Percentiles rank a stretch among this genome's conserved stretches.
Evolutionary conservation across 2,797 vertebrate species (phyloP).

Genomic region (Protonibea diacanthus): DNA sequence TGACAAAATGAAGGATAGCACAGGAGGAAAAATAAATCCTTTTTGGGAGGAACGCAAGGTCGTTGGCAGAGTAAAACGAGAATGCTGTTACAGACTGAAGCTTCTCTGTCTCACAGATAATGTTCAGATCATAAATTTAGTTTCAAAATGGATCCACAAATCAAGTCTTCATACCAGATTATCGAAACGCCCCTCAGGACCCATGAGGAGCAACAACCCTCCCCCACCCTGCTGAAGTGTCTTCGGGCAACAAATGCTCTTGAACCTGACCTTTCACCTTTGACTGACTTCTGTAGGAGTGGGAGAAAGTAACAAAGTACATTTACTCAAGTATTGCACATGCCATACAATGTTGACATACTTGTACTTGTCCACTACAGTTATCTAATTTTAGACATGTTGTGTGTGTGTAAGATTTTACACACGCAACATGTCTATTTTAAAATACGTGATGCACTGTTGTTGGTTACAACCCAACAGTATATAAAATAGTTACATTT

Average conservation of each 20-base stretch:
- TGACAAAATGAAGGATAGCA: conserved; percentile 59
- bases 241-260: conserved; percentile 33
- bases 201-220: background rate
- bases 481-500: too few relatives aligned
- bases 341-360: background rate
- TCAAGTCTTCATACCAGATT: conserved; percentile 31
- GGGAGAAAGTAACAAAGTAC: background rate
- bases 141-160: conserved; percentile 64
- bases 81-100: conserved; percentile 66
- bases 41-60: conserved; percentile 22
- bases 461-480: background rate
- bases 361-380: background rate
- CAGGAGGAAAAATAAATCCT: conserved; percentile 51
- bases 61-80: conserved; percentile 61
- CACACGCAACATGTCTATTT: background rate
- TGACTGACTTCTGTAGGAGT: conserved; percentile 14
- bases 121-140: conserved; percentile 67
- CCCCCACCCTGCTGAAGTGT: conserved; percentile 6
- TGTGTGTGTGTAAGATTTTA: too few relatives aligned
- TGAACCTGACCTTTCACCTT: conserved; percentile 37
- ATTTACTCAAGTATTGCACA: background rate
- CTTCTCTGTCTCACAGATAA: conserved; percentile 63
- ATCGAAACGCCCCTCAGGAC: conserved; percentile 1
- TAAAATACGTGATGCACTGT: background rate
- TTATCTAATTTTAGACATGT: too few relatives aligned